Conservation (phyloP, 2,113 vertebrate species). For the Thymallus thymallus region DNA sequence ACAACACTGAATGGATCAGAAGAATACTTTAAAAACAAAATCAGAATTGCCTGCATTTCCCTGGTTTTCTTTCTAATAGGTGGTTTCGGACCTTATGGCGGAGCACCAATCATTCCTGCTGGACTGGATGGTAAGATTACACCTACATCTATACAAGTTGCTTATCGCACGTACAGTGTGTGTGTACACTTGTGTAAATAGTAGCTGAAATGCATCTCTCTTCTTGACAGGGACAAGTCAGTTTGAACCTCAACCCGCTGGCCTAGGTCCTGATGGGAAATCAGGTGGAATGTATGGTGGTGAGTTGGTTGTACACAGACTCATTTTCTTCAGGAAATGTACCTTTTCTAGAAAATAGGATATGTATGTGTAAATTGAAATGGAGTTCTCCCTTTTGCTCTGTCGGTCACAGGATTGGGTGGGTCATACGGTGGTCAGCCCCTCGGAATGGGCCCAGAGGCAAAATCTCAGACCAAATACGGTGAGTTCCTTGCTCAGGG, state of each 20-base stretch:
- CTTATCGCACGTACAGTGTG: background rate
- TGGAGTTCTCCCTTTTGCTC: background rate
- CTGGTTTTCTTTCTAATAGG: slow-evolving; percentile 8
- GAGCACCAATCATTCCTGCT: slow-evolving; percentile 49
- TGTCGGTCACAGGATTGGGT: slow-evolving; percentile 48
- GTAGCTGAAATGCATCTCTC: no score
- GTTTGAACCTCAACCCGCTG: slow-evolving; percentile 52
- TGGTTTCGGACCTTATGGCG: slow-evolving; percentile 50
- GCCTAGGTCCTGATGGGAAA: slow-evolving; percentile 51
- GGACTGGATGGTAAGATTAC: slow-evolving; percentile 60
- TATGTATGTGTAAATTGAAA: background rate
- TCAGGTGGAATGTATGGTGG: slow-evolving; percentile 41
- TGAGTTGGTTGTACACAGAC: slow-evolving; percentile 17
- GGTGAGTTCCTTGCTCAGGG: slow-evolving; percentile 5
- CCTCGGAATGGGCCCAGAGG: slow-evolving; percentile 1
- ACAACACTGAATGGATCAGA: no score
- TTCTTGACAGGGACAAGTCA: slow-evolving; percentile 50
- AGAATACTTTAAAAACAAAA: no score
- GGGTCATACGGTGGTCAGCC: slow-evolving; percentile 36
- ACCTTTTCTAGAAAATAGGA: no score
- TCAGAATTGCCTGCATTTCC: background rate
- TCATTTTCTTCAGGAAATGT: no score
- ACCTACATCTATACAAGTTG: background rate
- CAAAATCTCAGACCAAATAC: slow-evolving; percentile 26
- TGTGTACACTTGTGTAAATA: background rate